These are phyloP conservation scores for Cepphus grylle DNA, from an alignment of 2,113 vertebrate species.

Conservation along the genomic window DNA sequence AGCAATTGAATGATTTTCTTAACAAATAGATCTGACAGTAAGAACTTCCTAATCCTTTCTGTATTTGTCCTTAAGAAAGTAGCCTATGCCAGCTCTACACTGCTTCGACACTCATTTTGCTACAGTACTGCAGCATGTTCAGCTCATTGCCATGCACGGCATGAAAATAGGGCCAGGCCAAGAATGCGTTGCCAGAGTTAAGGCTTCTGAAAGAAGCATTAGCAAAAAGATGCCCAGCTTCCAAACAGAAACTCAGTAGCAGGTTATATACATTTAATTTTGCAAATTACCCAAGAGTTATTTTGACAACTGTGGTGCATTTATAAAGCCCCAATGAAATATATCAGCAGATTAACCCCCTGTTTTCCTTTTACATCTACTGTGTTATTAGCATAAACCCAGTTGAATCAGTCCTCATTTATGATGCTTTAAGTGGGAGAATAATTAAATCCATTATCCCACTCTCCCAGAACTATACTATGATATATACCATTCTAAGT, in stretches of 20 bases:
- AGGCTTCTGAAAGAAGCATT: neutral
- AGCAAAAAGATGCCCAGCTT: neutral
- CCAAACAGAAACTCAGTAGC: neutral
- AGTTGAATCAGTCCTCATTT: neutral
- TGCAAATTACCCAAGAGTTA: neutral
- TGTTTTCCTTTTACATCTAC: neutral
- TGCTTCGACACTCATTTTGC: neutral
- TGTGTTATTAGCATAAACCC: neutral
- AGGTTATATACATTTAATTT: neutral
- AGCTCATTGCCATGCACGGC: rapidly evolving
- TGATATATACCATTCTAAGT: neutral
- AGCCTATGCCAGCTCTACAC: neutral
- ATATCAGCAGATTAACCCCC: neutral
- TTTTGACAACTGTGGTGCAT: neutral
- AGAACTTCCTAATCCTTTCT: neutral
- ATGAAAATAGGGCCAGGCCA: neutral
- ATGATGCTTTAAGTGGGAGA: neutral
- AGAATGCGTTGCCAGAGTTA: neutral
- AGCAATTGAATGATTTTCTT: neutral
- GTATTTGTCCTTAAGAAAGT: neutral
- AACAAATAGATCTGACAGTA: neutral
- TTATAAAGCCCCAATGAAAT: neutral
- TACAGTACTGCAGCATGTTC: neutral
- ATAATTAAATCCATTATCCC: neutral
- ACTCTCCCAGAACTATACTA: neutral